Percentiles rank a stretch among this genome's conserved stretches.
phyloP scores from a whole-genome alignment of 2,888 invertebrate species.

The Eupelmus urozonus region DNA sequence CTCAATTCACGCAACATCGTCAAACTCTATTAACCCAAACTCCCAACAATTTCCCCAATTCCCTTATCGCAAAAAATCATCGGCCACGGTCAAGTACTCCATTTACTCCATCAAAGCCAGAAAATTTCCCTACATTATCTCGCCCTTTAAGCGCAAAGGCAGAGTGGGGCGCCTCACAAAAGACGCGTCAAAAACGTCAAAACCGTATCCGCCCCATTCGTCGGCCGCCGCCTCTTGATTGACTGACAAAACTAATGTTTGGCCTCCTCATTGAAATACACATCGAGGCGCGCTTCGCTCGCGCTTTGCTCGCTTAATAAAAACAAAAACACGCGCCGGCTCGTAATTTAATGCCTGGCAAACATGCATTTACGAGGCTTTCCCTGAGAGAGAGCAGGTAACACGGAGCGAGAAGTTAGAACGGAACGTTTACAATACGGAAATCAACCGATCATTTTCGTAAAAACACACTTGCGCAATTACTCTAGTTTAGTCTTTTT shows the following conservation, averaged over 20 bases:
- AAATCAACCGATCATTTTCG: slow-evolving; percentile 8
- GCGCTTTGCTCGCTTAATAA: slow-evolving; percentile 19
- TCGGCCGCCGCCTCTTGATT: slow-evolving; percentile 44
- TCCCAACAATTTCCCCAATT: background rate
- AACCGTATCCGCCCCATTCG: slow-evolving; percentile 31
- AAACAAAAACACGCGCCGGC: slow-evolving; percentile 55
- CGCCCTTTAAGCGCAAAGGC: background rate
- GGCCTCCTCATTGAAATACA: slow-evolving; percentile 54
- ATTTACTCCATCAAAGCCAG: background rate
- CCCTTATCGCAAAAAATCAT: slow-evolving; percentile 24
- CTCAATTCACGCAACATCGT: no score
- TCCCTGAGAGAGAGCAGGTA: background rate
- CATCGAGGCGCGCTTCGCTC: slow-evolving; percentile 15
- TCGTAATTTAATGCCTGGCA: slow-evolving; percentile 53
- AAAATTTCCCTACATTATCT: slow-evolving; percentile 31
- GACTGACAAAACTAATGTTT: slow-evolving; percentile 62
- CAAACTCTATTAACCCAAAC: no score
- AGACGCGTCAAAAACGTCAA: slow-evolving; percentile 49
- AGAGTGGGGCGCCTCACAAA: slow-evolving; percentile 9
- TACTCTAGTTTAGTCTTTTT: no score
- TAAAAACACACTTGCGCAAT: no score
- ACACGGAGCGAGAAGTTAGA: no score
- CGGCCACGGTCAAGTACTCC: slow-evolving; percentile 3
- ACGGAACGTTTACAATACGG: slow-evolving; percentile 1
- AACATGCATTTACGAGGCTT: slow-evolving; percentile 32